Conservation (phyloP, 2,888 invertebrate species). For the Drosophila paranaensis region DNA sequence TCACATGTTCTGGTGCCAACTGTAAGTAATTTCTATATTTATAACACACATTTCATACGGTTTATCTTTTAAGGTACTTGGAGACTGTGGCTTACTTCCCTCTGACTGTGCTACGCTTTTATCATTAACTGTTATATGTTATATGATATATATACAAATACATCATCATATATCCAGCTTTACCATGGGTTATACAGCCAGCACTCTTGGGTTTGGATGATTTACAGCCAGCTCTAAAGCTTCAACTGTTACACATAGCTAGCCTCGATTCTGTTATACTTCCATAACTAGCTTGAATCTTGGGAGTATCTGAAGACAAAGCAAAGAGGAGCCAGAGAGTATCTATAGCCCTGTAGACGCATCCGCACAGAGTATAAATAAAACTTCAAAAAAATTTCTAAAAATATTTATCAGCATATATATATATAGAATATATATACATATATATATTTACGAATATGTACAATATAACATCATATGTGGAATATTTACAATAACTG, state of each 20-base stretch:
- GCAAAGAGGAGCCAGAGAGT: too few species aligned
- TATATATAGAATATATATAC: neutral
- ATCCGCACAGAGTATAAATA: neutral
- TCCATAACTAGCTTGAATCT: too few species aligned
- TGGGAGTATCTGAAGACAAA: too few species aligned
- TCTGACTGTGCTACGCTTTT: neutral
- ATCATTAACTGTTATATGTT: neutral
- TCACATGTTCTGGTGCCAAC: too few species aligned
- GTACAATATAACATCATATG: slow-evolving; percentile 32
- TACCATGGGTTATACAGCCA: too few species aligned
- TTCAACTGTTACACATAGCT: neutral
- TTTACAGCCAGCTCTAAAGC: neutral
- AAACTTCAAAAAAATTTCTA: neutral
- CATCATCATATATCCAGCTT: too few species aligned
- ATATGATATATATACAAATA: too few species aligned
- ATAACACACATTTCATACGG: neutral
- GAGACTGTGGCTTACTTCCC: neutral
- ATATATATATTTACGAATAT: slow-evolving; percentile 9
- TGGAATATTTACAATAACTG: slow-evolving; percentile 33
- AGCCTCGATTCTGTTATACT: neutral
- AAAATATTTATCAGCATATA: neutral
- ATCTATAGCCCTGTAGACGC: too few species aligned
- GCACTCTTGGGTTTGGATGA: neutral
- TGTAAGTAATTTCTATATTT: neutral
- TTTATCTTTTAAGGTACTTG: neutral